Evolutionary conservation across 2,113 vertebrate species (phyloP).

Genomic region (Hystrix brachyura): DNA sequence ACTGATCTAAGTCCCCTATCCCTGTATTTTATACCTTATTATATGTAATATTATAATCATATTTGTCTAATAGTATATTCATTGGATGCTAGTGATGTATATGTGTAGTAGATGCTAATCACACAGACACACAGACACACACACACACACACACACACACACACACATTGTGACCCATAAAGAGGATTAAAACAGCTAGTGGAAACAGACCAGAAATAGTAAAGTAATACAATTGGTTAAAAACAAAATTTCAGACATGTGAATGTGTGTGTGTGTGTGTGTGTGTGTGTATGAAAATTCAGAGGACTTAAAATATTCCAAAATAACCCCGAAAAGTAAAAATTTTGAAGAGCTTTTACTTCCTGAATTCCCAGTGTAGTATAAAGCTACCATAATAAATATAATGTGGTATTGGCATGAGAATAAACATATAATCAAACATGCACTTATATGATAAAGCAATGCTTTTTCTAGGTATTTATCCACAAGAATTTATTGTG

Average conservation of each 20-base stretch:
- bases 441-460: background rate
- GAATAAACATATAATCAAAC: background rate
- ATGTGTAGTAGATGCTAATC: no score
- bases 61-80: no score
- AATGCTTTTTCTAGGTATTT: background rate
- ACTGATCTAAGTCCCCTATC: no score
- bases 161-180: slow-evolving; percentile 3
- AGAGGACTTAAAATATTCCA: background rate
- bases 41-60: no score
- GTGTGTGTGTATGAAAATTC: background rate
- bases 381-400: background rate
- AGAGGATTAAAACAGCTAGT: background rate
- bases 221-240: background rate
- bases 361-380: background rate
- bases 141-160: background rate
- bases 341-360: background rate
- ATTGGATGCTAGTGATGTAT: no score
- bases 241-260: background rate
- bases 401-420: background rate
- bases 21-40: background rate
- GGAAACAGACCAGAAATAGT: background rate
- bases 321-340: background rate
- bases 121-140: no score
- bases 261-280: background rate
- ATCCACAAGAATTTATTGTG: background rate